Base-by-base conservation (phyloP, 2,888 invertebrate species). In the Chironomus riparius region DNA sequence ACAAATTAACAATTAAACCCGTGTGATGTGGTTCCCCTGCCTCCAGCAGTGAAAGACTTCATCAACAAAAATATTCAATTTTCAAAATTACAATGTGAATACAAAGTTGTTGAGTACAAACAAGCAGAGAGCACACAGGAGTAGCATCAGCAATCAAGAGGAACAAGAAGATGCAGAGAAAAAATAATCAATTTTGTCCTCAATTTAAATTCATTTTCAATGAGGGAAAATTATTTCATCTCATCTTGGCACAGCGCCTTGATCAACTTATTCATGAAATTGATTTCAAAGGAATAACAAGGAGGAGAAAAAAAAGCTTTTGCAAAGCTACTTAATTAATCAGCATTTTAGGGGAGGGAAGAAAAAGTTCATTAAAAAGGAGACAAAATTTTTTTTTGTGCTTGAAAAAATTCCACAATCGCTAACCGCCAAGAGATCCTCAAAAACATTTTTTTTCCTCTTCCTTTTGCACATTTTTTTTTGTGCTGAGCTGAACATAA, bases 1-100 rank as follows among this genome's bases (percentile, higher is more conserved):
- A 65, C 65, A 65, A 65, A 65, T 65, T 65, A 65, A 65, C 65
- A 65, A 65, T 65, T 24, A 65, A 65, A 65, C 21, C 65, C 65
- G 65, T 24, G 24, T 65, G 65, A 65, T 65, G 65, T 24, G 65
- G 65, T 65, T 24, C 4, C 62, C 22, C 6, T 65, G 65, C 7
- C n/a, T 56, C n/a, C 56, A 56, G 5, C 15, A 56, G 18, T 38
- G 38, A 38, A 6, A 28, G 28, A 38, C 38, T 38, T 38, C 38
- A 38, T 38, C 38, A 38, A 56, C 56, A 56, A 7, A 38, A 56
- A 38, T 56, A 18, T 56, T 56, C 56, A 56, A 56, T 56, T 38
- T n/a, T 38, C 38, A 7, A 56, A 56, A 56, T 56, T 56, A 56
- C 56, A 56, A 56, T 56, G 56, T 56, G 15, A 56, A 56, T 38